These are phyloP conservation scores for Polypterus senegalus DNA, from an alignment of 2,113 vertebrate species.

Conservation along the genomic window DNA sequence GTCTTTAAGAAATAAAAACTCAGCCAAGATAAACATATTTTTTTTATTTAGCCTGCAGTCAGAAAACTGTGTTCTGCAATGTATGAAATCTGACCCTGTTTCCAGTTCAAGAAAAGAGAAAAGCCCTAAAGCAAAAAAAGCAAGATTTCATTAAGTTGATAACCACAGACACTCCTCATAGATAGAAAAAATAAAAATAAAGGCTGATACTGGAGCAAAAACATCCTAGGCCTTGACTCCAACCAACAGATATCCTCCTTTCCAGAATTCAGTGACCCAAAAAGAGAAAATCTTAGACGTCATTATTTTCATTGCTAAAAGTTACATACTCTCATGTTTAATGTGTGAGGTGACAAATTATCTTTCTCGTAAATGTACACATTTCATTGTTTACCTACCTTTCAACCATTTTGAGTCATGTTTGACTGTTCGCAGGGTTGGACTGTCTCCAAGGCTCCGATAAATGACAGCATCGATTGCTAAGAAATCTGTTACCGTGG, in stretches of 20 bases:
- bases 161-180: too few species aligned
- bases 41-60: background rate
- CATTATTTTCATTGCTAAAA: too few species aligned
- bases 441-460: conserved; percentile 93
- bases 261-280: too few species aligned
- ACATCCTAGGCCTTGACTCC: too few species aligned
- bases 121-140: background rate
- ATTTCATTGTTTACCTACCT: conserved; percentile 58
- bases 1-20: background rate
- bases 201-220: too few species aligned
- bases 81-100: background rate
- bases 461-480: conserved; percentile 97
- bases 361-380: background rate
- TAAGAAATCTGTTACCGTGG: conserved; percentile 96
- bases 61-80: background rate
- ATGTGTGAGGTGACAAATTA: too few species aligned
- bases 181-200: too few species aligned
- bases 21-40: background rate
- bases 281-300: too few species aligned
- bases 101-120: background rate
- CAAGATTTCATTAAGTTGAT: too few species aligned
- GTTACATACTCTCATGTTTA: too few species aligned
- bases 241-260: too few species aligned
- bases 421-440: conserved; percentile 92
- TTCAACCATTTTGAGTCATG: conserved; percentile 98